phyloP scores from a whole-genome alignment of 2,113 vertebrate genomes.

The Cephalopholis sonnerati region DNA sequence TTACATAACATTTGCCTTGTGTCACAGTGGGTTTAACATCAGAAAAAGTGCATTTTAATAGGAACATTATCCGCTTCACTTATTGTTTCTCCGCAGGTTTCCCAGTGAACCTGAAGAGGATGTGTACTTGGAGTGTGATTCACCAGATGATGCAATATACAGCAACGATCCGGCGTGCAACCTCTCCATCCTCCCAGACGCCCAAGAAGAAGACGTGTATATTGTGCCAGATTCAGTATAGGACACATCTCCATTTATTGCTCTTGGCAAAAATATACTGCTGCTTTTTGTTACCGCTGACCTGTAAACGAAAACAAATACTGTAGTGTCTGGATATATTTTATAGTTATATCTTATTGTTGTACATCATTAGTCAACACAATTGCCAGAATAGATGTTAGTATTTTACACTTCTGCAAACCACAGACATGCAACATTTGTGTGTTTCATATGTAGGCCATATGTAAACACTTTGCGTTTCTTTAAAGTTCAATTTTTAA shows the following conservation, averaged over 20 bases:
- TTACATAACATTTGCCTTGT: slow-evolving; percentile 16
- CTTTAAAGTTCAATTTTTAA: too few species aligned
- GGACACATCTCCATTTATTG: neutral
- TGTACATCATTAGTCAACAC: neutral
- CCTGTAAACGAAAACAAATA: neutral
- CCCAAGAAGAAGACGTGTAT: slow-evolving; percentile 74
- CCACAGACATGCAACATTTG: too few species aligned
- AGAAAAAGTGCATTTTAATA: neutral
- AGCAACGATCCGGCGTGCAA: slow-evolving; percentile 73
- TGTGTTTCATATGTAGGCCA: too few species aligned
- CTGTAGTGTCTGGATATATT: neutral
- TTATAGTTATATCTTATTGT: neutral
- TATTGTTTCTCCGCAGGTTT: slow-evolving; percentile 47
- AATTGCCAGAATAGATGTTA: too few species aligned
- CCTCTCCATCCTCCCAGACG: slow-evolving; percentile 26
- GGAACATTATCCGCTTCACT: neutral
- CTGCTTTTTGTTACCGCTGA: slow-evolving; percentile 18
- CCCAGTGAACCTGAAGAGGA: slow-evolving; percentile 50
- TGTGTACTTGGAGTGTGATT: slow-evolving; percentile 77
- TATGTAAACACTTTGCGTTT: too few species aligned
- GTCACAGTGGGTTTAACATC: slow-evolving; percentile 11
- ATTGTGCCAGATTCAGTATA: slow-evolving; percentile 73
- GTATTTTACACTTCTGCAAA: too few species aligned
- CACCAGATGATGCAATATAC: slow-evolving; percentile 80
- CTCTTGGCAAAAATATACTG: neutral